Conservation (phyloP, 2,888 invertebrate species). For the Cantharis lateralis region DNA sequence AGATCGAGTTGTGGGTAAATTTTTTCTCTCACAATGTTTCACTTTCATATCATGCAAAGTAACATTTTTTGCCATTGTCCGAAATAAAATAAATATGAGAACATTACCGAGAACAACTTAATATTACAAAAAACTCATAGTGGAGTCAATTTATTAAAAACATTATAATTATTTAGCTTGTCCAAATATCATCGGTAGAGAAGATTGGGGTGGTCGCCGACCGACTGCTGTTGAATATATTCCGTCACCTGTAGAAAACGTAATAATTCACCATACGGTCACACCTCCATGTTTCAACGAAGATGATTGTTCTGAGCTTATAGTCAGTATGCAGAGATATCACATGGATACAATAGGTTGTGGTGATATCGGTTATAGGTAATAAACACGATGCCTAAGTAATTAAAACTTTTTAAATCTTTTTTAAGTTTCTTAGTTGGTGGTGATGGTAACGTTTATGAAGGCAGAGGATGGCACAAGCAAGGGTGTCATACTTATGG, state of each 20-base stretch:
- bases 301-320: slow-evolving; percentile 52
- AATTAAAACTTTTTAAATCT: slow-evolving; percentile 28
- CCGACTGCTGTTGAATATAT: slow-evolving; percentile 59
- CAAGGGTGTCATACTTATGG: slow-evolving; percentile 63
- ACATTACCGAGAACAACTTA: too few relatives aligned
- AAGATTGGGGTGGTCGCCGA: slow-evolving; percentile 63
- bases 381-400: slow-evolving; percentile 34
- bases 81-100: too few relatives aligned
- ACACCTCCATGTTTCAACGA: slow-evolving; percentile 57
- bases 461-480: slow-evolving; percentile 63
- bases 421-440: slow-evolving; percentile 62
- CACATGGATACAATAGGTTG: slow-evolving; percentile 59
- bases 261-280: slow-evolving; percentile 64
- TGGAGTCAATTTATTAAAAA: too few relatives aligned
- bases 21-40: too few relatives aligned
- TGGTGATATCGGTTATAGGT: slow-evolving; percentile 66
- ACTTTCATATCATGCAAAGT: too few relatives aligned
- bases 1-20: too few relatives aligned
- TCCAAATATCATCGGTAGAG: slow-evolving; percentile 61
- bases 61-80: too few relatives aligned
- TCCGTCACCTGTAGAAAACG: slow-evolving; percentile 58
- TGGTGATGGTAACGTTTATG: slow-evolving; percentile 64
- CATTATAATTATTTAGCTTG: too few relatives aligned
- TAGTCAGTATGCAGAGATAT: slow-evolving; percentile 58
- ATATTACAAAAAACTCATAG: too few relatives aligned